phyloP scores from a whole-genome alignment of 2,113 vertebrate genomes.

The Pycnonotus jocosus region DNA sequence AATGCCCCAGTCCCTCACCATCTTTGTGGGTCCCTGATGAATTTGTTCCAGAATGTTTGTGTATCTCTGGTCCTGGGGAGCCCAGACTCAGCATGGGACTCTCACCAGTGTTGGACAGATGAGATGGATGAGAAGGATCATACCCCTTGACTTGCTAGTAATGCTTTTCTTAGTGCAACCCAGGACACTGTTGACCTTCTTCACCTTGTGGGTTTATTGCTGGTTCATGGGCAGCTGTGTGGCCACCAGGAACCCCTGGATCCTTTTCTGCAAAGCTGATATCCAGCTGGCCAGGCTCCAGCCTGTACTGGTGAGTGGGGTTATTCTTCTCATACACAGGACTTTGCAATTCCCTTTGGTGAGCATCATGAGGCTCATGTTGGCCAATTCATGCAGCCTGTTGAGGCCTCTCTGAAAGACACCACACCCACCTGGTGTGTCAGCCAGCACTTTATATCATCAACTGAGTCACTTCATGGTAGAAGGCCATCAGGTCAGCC shows the following conservation, averaged over 20 bases:
- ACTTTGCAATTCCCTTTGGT: background rate
- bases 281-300: background rate
- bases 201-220: background rate
- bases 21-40: background rate
- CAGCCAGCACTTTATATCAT: rapidly evolving
- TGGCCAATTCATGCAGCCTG: background rate
- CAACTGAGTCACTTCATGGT: background rate
- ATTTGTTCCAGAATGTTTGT: background rate
- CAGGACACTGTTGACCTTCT: background rate
- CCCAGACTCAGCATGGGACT: background rate
- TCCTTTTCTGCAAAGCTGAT: background rate
- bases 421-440: background rate
- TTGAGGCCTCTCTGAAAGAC: background rate
- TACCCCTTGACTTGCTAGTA: background rate
- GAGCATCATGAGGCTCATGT: background rate
- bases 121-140: background rate
- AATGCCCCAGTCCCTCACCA: background rate
- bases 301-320: background rate
- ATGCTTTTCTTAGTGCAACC: background rate
- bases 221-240: background rate
- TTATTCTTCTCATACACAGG: background rate
- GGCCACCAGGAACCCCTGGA: background rate
- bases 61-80: background rate
- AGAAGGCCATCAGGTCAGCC: background rate
- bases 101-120: background rate